Conservation (phyloP, 2,113 vertebrate species). For the Aplodontia rufa region DNA sequence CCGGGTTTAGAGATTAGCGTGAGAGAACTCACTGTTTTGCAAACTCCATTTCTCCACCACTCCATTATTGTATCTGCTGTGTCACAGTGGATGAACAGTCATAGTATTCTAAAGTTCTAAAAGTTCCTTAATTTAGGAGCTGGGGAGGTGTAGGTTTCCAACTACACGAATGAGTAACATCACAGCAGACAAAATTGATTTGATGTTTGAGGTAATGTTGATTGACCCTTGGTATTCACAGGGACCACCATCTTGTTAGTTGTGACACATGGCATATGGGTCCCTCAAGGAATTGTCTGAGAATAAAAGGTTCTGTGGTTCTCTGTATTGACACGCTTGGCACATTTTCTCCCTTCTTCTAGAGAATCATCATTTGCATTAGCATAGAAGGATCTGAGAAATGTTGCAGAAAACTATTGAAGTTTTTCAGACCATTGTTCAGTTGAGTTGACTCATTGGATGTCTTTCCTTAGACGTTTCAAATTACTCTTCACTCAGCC, state of each 20-base stretch:
- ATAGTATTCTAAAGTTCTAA: neutral
- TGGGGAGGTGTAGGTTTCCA: neutral
- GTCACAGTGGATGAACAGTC: accelerated
- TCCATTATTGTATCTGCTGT: neutral
- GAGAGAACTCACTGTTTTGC: too few relatives aligned
- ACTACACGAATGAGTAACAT: neutral
- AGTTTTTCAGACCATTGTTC: too few relatives aligned
- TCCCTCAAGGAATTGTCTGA: neutral
- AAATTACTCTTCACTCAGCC: neutral
- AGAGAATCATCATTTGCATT: neutral
- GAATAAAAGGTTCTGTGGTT: neutral
- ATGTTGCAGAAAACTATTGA: neutral
- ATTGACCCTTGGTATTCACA: neutral
- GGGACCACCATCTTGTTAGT: neutral
- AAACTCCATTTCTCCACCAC: neutral
- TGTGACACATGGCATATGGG: accelerated
- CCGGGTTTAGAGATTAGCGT: neutral
- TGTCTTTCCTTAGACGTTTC: neutral
- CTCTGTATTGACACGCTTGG: accelerated
- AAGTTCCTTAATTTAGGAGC: neutral
- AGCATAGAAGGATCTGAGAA: neutral
- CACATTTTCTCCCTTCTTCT: neutral
- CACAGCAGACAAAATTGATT: neutral
- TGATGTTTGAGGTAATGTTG: neutral
- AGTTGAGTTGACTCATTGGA: neutral